Conservation (phyloP, 2,113 vertebrate genomes). For the Recurvirostra avosetta region DNA sequence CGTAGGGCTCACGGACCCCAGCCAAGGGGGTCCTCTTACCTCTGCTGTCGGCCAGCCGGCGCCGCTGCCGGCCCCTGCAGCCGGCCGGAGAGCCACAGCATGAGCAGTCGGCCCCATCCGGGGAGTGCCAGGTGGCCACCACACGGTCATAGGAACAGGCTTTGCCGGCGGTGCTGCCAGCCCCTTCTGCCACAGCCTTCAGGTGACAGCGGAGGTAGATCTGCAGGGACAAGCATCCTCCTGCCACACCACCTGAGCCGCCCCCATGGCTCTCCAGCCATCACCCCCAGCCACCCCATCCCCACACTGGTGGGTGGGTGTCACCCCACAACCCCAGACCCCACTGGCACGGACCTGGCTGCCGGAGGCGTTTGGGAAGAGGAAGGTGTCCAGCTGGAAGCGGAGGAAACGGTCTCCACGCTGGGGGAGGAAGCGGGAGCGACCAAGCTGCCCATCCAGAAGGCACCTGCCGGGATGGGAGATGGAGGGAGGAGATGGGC, state of each 20-base stretch:
- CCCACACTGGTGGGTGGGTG: too few relatives aligned
- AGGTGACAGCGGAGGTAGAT: slow-evolving; percentile 6
- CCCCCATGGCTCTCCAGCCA: too few relatives aligned
- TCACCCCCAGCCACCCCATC: too few relatives aligned
- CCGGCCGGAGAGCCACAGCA: neutral
- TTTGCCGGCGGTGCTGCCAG: neutral
- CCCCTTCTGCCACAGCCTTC: neutral
- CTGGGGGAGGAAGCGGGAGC: neutral
- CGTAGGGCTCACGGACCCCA: accelerated
- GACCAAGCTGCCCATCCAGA: neutral
- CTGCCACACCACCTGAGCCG: neutral
- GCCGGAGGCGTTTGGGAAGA: neutral
- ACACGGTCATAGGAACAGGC: neutral
- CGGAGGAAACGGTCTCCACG: neutral
- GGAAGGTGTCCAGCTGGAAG: slow-evolving; percentile 17
- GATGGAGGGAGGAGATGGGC: accelerated
- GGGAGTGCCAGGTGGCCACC: neutral
- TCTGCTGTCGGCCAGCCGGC: accelerated
- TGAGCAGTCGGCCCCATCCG: neutral
- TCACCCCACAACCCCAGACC: accelerated
- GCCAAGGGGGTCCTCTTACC: neutral
- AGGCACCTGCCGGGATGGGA: neutral
- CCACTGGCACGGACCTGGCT: neutral
- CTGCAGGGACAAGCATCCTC: neutral
- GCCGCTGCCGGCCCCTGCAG: neutral